phyloP scores from a whole-genome alignment of 2,888 invertebrate genomes.

The Oxycera nigricornis region DNA sequence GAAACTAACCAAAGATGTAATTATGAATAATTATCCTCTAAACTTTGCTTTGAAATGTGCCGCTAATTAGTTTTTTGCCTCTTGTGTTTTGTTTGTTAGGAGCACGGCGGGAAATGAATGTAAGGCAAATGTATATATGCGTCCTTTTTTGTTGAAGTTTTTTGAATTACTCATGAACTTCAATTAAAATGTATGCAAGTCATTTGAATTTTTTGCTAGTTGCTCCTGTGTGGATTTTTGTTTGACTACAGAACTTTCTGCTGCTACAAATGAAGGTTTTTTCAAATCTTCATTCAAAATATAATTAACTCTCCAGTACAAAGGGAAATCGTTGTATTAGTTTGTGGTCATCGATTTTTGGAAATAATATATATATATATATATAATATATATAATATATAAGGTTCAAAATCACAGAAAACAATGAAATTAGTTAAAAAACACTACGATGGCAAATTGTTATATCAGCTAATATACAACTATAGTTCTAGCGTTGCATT shows the following conservation, averaged over 20 bases:
- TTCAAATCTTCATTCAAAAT: background rate
- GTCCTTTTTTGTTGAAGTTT: background rate
- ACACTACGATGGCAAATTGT: background rate
- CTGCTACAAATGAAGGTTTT: background rate
- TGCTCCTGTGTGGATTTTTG: too few species aligned
- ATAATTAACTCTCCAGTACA: background rate
- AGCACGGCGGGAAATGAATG: background rate
- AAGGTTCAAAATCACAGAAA: background rate
- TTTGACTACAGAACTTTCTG: too few species aligned
- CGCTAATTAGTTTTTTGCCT: background rate
- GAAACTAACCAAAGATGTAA: conserved; percentile 4
- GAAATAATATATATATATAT: too few species aligned
- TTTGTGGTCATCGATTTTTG: too few species aligned
- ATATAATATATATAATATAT: background rate
- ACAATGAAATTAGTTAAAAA: background rate
- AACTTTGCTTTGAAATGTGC: conserved; percentile 14
- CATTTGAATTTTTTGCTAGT: too few species aligned
- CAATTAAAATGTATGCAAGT: too few species aligned
- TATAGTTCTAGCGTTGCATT: background rate
- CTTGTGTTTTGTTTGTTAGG: background rate
- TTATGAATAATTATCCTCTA: conserved; percentile 24
- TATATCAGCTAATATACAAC: background rate
- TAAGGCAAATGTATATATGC: background rate
- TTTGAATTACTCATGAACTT: too few species aligned
- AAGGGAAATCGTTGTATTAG: background rate